Base-by-base conservation (phyloP, 2,797 vertebrate species). In the Sus cebifrons region DNA sequence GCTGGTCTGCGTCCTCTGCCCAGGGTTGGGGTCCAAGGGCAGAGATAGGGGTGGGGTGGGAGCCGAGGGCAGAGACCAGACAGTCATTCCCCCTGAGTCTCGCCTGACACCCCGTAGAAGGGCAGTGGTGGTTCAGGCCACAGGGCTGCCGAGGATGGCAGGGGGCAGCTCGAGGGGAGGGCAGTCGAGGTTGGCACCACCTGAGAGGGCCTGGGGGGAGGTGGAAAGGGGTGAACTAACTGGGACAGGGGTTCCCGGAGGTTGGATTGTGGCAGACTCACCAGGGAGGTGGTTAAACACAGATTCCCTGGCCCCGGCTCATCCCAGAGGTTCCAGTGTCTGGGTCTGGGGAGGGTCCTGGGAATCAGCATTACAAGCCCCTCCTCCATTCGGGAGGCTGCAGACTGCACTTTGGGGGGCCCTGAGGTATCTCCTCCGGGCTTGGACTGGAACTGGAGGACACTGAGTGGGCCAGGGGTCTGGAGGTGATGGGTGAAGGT, bases 151-250 rank as follows among this genome's bases (percentile, higher is more conserved):
- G 56, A 25, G n/a, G 21, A 14, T 29, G 3, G 2, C 1, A 0
- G 6, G 12, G 23, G 49, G 2, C 0, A 17, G 10, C 0, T 1
- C 0, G 12, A 21, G 14, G 1, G 0, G 60, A 40, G 67, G 82
- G 20, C 12, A 54, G 56, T 40, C 0, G 7, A n/a, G 40, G 23
- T 23, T 10, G 29, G 44, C 4, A 25, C 25, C 44, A 13, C 32
- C 25, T 14, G 14, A 67, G 65, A 40, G 6, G 29, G 2, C 3
- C 86, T 67, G 9, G 44, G 14, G 20, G 18, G 27, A 52, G 86
- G 16, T 6, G 64, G 68, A 44, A 32, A 15, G 21, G 77, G 54
- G 21, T 15, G 44, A 36, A 20, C 2, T 1, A 27, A 27, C 0
- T 0, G 4, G 16, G 23, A 58, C 44, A 8, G 32, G 23, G n/a